Percentiles rank a stretch among this genome's conserved stretches.
phyloP scores from a whole-genome alignment of 2,113 vertebrate genomes.

The Nothoprocta pentlandii region DNA sequence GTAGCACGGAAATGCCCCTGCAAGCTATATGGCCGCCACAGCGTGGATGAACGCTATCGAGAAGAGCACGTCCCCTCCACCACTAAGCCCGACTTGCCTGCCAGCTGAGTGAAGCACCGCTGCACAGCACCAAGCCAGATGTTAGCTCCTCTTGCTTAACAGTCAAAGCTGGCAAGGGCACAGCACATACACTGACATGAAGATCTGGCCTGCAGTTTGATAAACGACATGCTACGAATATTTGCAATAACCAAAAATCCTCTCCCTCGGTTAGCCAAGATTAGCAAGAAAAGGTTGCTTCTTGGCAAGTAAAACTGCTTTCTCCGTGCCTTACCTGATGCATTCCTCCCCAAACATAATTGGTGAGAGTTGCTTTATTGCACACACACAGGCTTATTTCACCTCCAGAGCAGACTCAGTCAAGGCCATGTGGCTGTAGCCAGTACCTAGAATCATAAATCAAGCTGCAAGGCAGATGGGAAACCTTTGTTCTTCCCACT shows the following conservation, averaged over 20 bases:
- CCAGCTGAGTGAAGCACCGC: neutral
- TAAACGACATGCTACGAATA: accelerated
- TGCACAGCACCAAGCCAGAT: neutral
- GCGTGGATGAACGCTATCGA: neutral
- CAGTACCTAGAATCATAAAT: no score
- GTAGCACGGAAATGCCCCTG: neutral
- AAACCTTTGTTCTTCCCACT: no score
- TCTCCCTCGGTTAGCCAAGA: neutral
- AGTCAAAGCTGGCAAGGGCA: neutral
- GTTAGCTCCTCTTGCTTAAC: neutral
- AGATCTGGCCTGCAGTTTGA: neutral
- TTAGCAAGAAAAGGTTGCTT: neutral
- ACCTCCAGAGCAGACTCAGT: no score
- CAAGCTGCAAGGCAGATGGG: no score
- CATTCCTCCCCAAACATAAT: neutral
- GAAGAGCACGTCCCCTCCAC: neutral
- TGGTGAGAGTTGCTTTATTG: neutral
- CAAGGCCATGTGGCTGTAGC: no score
- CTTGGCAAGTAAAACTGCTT: accelerated
- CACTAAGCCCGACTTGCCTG: accelerated
- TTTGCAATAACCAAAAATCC: neutral
- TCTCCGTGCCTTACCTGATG: accelerated
- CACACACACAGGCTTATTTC: no score
- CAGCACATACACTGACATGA: accelerated
- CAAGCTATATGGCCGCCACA: neutral